Evolutionary conservation across 2,113 vertebrate species (phyloP).

Genomic region (Solea senegalensis): DNA sequence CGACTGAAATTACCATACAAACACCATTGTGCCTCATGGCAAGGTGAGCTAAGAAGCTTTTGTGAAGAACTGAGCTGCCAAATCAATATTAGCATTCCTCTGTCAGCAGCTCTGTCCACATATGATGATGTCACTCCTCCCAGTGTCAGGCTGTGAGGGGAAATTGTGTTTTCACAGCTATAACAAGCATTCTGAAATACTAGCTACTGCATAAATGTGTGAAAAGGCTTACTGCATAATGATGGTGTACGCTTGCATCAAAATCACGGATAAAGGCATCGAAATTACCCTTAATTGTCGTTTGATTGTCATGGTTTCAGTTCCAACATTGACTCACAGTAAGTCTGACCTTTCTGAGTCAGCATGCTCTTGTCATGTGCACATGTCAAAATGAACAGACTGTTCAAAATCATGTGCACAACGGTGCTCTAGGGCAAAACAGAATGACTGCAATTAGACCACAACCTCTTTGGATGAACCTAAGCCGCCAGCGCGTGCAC

Average conservation of each 20-base stretch:
- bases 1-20: slow-evolving; percentile 74
- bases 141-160: slow-evolving; percentile 19
- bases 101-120: slow-evolving; percentile 57
- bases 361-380: slow-evolving; percentile 44
- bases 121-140: slow-evolving; percentile 72
- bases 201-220: slow-evolving; percentile 1
- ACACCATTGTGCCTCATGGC: slow-evolving; percentile 64
- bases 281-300: not conserved
- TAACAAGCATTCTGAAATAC: not conserved
- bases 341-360: slow-evolving; percentile 39
- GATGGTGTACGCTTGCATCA: no score
- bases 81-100: slow-evolving; percentile 75
- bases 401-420: slow-evolving; percentile 32
- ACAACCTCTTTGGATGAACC: slow-evolving; percentile 39
- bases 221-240: not conserved
- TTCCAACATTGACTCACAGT: slow-evolving; percentile 18
- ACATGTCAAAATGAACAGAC: slow-evolving; percentile 27
- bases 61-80: slow-evolving; percentile 61
- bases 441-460: slow-evolving; percentile 23
- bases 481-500: slow-evolving; percentile 9
- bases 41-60: slow-evolving; percentile 71
- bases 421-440: slow-evolving; percentile 29
- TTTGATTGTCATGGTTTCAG: not conserved
- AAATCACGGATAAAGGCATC: not conserved
- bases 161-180: slow-evolving; percentile 22